Evolutionary conservation across 2,888 invertebrate species (phyloP), one percentile per base, ranked within the genome.

Genomic region (Portevinia maculata): DNA sequence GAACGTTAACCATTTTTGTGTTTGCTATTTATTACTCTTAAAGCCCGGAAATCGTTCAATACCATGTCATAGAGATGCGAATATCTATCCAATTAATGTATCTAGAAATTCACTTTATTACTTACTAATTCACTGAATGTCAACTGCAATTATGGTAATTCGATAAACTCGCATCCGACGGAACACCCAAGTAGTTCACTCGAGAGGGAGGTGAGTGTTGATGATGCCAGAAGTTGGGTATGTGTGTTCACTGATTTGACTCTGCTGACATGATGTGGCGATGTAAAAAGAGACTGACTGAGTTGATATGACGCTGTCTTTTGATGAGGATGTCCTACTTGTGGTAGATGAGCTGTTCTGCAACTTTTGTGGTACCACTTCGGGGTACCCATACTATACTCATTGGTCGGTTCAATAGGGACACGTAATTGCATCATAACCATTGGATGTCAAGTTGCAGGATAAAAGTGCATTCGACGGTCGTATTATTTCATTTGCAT

Each of bases 1-100:
- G 79, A 81, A 81, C 81, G 70, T 81, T 76, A 59, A 81, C 76
- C 81, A 81, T 81, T 39, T 73, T 60, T 48, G n/a, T 55, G 30
- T 67, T 48, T 52, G 8, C 7, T 39, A 15, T 8, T 13, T 17
- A 32, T 64, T 19, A 21, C n/a, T 39, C 19, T 48, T 7, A 62
- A 53, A 55, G 32, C 5, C 21, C 24, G 41, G 24, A 50, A 60
- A 75, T 69, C 15, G 17, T 30, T 32, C 30, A 28, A 78, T 41
- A 48, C 52, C 21, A 37, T 32, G 55, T 62, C 55, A 60, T 13
- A 53, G 21, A 50, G 28, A 55, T 34, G 24, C n/a, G 41, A 13
- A 28, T 9, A 28, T 41, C 32, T 44, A 46, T 60, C 60, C 73
- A 74, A 79, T 69, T 62, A 79, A 30, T 69, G 74, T 64, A 55